Evolutionary conservation across 2,797 vertebrate genomes (phyloP).

Genomic region (Phylloscopus collybita): DNA sequence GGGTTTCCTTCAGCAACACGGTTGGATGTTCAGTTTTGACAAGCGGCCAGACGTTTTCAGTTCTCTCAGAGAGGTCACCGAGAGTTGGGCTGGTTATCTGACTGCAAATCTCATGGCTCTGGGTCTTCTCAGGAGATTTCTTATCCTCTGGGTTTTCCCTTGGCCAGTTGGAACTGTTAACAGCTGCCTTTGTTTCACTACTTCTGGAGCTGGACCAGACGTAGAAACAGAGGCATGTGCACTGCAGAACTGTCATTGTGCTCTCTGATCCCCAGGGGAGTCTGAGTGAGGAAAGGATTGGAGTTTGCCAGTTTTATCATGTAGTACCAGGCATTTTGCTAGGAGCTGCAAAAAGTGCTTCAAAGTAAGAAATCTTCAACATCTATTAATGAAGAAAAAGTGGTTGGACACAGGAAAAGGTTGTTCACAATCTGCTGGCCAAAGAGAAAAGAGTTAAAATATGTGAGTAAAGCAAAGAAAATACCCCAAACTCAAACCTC

Average conservation of each 20-base stretch:
- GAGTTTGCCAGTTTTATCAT: neutral
- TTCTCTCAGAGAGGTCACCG: slow-evolving; percentile 40
- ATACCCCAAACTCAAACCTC: neutral
- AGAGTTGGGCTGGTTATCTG: slow-evolving; percentile 54
- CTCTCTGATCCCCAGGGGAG: neutral
- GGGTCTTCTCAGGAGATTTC: slow-evolving; percentile 52
- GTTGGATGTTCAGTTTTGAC: slow-evolving; percentile 61
- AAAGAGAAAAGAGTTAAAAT: neutral
- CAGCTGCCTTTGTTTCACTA: slow-evolving; percentile 34
- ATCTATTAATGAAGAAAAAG: neutral
- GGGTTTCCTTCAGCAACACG: slow-evolving; percentile 22
- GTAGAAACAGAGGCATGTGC: neutral
- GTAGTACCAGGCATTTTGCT: neutral
- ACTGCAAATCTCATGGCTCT: slow-evolving; percentile 44
- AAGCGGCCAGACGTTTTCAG: slow-evolving; percentile 48
- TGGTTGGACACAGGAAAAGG: neutral
- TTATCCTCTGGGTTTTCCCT: slow-evolving; percentile 32
- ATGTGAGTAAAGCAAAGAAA: neutral
- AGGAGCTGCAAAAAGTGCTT: neutral
- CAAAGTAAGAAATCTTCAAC: neutral
- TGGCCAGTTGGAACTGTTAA: slow-evolving; percentile 31
- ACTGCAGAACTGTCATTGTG: neutral
- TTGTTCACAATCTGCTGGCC: neutral
- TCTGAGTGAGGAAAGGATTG: neutral
- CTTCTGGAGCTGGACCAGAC: neutral